Percentiles rank a stretch among this genome's conserved stretches.
Evolutionary conservation across 1,140 invertebrate species (phyloP).

Genomic region (Idris sp.): DNA sequence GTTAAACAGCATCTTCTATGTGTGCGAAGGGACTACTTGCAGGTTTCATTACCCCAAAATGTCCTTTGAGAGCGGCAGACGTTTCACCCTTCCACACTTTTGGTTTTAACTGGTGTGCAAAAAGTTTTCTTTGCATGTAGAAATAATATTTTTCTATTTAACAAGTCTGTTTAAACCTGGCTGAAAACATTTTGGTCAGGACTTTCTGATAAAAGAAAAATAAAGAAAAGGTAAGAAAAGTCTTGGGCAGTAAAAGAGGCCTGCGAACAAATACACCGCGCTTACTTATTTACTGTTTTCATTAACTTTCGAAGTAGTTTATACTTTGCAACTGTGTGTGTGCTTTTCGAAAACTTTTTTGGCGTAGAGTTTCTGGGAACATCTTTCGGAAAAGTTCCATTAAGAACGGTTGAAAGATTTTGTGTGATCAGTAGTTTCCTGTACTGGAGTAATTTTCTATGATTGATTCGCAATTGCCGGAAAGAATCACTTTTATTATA

Average conservation of each 20-base stretch:
- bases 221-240: too few species aligned
- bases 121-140: too few species aligned
- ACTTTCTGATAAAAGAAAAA: too few species aligned
- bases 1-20: too few species aligned
- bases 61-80: too few species aligned
- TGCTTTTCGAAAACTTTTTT: constrained; percentile 27
- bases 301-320: constrained; percentile 22
- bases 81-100: too few species aligned
- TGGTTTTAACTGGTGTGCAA: too few species aligned
- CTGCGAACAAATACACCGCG: constrained; percentile 1
- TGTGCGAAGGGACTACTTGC: too few species aligned
- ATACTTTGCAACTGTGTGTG: constrained; percentile 5
- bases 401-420: constrained; percentile 16
- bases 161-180: too few species aligned
- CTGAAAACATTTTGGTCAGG: too few species aligned
- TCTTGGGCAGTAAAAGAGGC: constrained; percentile 10
- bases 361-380: constrained; percentile 15
- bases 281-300: constrained; percentile 36
- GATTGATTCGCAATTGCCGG: constrained; percentile 1
- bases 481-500: constrained; percentile 2
- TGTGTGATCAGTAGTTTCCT: constrained; percentile 30
- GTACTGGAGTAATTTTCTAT: constrained; percentile 13
- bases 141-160: too few species aligned
- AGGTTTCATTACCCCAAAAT: too few species aligned
- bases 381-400: constrained; percentile 24